Evolutionary conservation across 2,888 invertebrate species (phyloP), one percentile per base, ranked within the genome.

Genomic region (Drosophila subsilvestris): DNA sequence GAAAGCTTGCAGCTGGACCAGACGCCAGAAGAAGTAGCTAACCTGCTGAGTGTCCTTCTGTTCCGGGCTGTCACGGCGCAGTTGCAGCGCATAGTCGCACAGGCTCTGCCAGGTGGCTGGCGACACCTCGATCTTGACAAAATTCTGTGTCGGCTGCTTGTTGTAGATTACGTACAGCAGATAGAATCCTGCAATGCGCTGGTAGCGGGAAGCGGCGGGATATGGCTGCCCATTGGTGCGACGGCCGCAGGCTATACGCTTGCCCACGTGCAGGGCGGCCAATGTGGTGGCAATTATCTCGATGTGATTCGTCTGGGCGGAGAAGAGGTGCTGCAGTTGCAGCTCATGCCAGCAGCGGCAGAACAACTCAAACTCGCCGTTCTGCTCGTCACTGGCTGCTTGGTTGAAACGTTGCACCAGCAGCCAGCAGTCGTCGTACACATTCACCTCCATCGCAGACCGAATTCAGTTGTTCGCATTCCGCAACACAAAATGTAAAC

Each of bases 121-220:
- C 1, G 84, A 82, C 0, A 90, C 73, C 14, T 90, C 80, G 4
- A 91, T 83, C 59, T 90, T 91, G 1, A 84, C 66, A 61, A 79
- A 91, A 6, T 76, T 71, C 27, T 82, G 75, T 0, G 92, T 91
- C 0, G 91, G 91, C 44, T 91, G 91, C 57, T 91, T 91, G 58
- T 91, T 88, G 57, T 88, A 90, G 43, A 91, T 79, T 9, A 81
- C 83, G 60, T 91, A 91, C 3, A 91, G 69, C 3, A 91, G 61
- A 57, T 76, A 91, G 7, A 91, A 61, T 6, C 78, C 89, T 0
- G 88, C 90, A 51, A 91, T 73, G 22, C 89, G 83, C n/a, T 80
- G 76, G 1, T 63, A 45, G 0, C 75, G 77, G 0, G 62, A 59
- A 1, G 74, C 74, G 0, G 69, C 6, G 1, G 37, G 14, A n/a